Conservation (phyloP, 2,797 vertebrate genomes). For the Alca torda region DNA sequence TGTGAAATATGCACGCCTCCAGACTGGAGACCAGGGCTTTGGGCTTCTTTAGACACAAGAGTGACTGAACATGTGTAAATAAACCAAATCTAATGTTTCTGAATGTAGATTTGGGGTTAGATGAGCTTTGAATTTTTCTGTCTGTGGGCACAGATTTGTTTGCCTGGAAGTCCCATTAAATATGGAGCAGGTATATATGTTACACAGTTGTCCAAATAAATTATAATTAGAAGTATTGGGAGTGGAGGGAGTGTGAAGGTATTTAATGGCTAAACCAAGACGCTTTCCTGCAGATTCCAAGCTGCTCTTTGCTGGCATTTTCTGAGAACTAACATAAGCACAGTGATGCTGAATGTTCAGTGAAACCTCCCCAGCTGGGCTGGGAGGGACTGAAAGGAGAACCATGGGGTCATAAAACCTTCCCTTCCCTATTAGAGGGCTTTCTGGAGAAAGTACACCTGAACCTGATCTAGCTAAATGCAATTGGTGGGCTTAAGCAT, state of each 20-base stretch:
- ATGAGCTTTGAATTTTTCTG: conserved; percentile 38
- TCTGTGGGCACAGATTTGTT: background rate
- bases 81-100: conserved; percentile 39
- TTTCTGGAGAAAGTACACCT: background rate
- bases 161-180: conserved; percentile 31
- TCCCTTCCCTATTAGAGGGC: background rate
- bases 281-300: background rate
- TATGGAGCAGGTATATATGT: conserved; percentile 3
- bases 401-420: background rate
- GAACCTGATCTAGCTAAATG: background rate
- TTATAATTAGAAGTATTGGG: conserved; percentile 27
- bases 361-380: background rate
- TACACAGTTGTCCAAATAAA: conserved; percentile 33
- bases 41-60: background rate
- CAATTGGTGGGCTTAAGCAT: background rate
- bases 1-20: background rate
- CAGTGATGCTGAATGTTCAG: background rate
- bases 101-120: conserved; percentile 37
- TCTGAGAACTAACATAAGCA: conserved; percentile 4
- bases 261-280: conserved; percentile 30
- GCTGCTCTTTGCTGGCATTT: background rate
- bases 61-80: conserved; percentile 32
- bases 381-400: background rate
- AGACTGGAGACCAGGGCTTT: conserved; percentile 9
- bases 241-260: background rate